A percentile compares a stretch with the other conserved stretches of the same genome.
Evolutionary conservation across 2,113 vertebrate genomes (phyloP).

Genomic region (Chrysemys picta): DNA sequence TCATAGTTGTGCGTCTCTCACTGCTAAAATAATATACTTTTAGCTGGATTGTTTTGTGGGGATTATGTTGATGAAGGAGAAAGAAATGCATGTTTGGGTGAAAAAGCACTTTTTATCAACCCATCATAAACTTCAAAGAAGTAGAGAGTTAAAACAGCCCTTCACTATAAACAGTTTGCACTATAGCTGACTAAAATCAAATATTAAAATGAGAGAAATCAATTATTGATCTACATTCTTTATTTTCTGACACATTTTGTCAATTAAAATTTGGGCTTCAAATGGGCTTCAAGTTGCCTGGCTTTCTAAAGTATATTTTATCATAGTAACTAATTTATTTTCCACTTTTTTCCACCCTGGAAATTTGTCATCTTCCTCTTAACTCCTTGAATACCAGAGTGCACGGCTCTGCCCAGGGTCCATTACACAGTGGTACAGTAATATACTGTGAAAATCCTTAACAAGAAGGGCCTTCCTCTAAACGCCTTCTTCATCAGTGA

Average conservation of each 20-base stretch:
- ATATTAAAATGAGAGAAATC: conserved; percentile 76
- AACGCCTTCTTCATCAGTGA: neutral
- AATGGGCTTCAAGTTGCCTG: conserved; percentile 6
- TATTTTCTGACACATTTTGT: conserved; percentile 66
- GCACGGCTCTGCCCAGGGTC: neutral
- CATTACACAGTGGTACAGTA: neutral
- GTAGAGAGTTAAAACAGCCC: conserved; percentile 19
- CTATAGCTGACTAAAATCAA: conserved; percentile 65
- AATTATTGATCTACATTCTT: conserved; percentile 75
- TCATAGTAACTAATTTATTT: conserved; percentile 39
- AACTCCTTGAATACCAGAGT: conserved; percentile 2
- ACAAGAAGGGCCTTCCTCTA: neutral
- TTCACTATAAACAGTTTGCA: conserved; percentile 38
- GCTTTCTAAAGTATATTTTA: conserved; percentile 27
- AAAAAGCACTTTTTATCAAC: conserved; percentile 53
- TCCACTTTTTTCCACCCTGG: conserved; percentile 3
- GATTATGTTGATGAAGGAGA: conserved; percentile 45
- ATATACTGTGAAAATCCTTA: neutral
- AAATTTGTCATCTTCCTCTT: conserved; percentile 14
- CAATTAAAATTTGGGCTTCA: conserved; percentile 47
- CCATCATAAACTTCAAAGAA: conserved; percentile 67
- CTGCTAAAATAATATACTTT: conserved; percentile 37
- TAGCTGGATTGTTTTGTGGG: conserved; percentile 8
- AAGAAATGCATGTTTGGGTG: conserved; percentile 23
- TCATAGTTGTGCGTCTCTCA: neutral